Percentiles rank a stretch among this genome's conserved stretches.
Evolutionary conservation across 2,113 vertebrate species (phyloP).

Genomic region (Pluvianellus socialis): DNA sequence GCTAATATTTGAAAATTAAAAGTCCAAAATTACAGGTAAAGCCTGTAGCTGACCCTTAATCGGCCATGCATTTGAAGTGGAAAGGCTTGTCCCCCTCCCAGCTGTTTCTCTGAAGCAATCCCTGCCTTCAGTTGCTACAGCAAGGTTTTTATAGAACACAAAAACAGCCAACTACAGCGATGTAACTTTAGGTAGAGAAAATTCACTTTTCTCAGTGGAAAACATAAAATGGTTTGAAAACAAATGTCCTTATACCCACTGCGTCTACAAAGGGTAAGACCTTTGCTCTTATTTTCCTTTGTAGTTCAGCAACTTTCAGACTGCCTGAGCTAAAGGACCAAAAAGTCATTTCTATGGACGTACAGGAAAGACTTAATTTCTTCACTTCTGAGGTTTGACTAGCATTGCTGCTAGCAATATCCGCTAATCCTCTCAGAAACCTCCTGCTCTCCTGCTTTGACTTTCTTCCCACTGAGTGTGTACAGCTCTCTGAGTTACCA

Average conservation of each 20-base stretch:
- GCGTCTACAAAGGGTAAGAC: not conserved
- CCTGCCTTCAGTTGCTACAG: not conserved
- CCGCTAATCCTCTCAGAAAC: not conserved
- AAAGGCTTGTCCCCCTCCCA: not conserved
- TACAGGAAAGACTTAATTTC: not conserved
- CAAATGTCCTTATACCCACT: not conserved
- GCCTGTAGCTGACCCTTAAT: not conserved
- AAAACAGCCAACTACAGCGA: not conserved
- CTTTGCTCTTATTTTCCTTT: not conserved
- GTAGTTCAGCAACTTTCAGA: not conserved
- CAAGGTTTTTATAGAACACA: not conserved
- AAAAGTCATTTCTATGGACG: not conserved
- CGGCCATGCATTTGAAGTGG: not conserved
- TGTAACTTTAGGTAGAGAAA: not conserved
- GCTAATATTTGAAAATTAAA: not conserved
- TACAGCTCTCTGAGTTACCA: accelerated
- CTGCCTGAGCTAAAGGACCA: not conserved
- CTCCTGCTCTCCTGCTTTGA: not conserved
- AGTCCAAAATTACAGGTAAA: not conserved
- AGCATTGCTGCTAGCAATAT: not conserved
- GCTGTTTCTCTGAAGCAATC: not conserved
- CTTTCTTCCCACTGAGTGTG: not conserved
- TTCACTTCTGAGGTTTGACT: not conserved
- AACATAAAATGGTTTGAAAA: not conserved
- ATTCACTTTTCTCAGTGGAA: not conserved